These are phyloP conservation scores for Vidua macroura DNA, from an alignment of 2,113 vertebrate species.

Conservation along the genomic window DNA sequence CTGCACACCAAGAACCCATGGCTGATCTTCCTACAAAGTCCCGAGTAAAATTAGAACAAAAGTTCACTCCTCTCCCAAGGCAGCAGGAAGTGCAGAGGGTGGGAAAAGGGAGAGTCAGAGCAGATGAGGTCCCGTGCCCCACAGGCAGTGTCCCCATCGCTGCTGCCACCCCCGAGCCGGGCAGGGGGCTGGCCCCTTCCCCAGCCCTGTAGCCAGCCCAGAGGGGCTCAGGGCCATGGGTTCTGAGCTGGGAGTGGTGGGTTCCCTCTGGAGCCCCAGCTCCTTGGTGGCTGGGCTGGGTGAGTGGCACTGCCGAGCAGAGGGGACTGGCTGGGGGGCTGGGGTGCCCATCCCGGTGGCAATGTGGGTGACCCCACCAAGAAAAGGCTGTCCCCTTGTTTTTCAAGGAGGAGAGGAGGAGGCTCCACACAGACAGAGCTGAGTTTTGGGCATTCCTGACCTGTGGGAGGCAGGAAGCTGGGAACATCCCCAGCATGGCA, in stretches of 20 bases:
- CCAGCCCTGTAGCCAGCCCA: neutral
- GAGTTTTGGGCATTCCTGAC: neutral
- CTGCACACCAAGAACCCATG: constrained; percentile 65
- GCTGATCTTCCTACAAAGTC: constrained; percentile 66
- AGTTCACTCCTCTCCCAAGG: constrained; percentile 66
- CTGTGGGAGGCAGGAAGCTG: neutral
- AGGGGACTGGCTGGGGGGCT: neutral
- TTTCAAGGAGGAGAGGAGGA: neutral
- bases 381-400: neutral
- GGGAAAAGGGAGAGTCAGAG: constrained; percentile 39
- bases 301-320: neutral
- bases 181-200: neutral
- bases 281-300: neutral
- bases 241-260: neutral
- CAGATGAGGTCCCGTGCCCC: constrained; percentile 52
- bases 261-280: neutral
- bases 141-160: neutral
- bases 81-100: constrained; percentile 64
- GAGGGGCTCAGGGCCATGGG: neutral
- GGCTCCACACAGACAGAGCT: neutral
- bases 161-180: neutral
- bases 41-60: constrained; percentile 68
- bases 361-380: rapidly evolving
- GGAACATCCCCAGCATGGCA: neutral
- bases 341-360: neutral